A percentile compares a stretch with the other conserved stretches of the same genome.
Conservation (phyloP, 2,113 vertebrate genomes). For the Otocyon megalotis region DNA sequence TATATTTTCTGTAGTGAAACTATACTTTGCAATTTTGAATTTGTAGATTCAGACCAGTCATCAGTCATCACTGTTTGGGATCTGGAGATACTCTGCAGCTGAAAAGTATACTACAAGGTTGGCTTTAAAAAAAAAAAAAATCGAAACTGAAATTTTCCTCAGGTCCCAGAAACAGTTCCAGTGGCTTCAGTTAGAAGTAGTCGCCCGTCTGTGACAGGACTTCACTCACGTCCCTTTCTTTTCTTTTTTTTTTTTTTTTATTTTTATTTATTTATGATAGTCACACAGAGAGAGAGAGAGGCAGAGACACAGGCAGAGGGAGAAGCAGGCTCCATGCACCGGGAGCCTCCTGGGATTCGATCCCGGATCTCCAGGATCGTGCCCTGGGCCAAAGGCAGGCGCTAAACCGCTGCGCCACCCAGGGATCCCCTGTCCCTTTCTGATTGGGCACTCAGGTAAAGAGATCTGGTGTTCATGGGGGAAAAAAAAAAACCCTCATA, state of each 20-base stretch:
- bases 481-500: background rate
- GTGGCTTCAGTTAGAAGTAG: background rate
- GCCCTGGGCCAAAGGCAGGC: too few relatives aligned
- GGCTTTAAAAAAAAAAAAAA: background rate
- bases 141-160: background rate
- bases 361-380: too few relatives aligned
- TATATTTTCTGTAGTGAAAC: slow-evolving; percentile 70
- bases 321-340: too few relatives aligned
- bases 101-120: background rate
- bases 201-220: background rate
- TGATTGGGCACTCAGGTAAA: background rate
- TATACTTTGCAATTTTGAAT: slow-evolving; percentile 52
- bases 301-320: too few relatives aligned
- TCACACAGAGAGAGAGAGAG: too few relatives aligned
- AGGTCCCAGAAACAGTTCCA: background rate
- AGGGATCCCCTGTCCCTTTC: too few relatives aligned
- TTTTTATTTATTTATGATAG: too few relatives aligned
- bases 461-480: background rate
- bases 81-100: background rate
- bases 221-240: background rate
- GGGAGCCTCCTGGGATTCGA: too few relatives aligned
- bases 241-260: too few relatives aligned
- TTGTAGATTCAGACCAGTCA: background rate
- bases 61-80: background rate
- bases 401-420: too few relatives aligned